Conservation (phyloP, 2,888 invertebrate genomes). For the Nephrotoma appendiculata region DNA sequence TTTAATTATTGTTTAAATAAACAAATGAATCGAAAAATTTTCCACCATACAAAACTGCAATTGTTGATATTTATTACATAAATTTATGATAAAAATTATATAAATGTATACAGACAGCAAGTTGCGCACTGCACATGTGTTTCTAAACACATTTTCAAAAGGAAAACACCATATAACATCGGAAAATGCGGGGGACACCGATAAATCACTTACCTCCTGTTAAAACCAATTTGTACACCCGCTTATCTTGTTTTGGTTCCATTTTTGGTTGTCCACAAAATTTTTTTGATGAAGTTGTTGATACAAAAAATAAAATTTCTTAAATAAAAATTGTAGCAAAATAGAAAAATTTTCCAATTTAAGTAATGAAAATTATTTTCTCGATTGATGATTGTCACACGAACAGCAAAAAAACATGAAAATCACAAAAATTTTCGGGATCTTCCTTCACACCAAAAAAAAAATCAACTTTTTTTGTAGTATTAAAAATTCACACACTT, state of each 20-base stretch:
- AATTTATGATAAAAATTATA: neutral
- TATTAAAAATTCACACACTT: neutral
- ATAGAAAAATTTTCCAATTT: neutral
- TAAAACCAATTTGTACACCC: constrained; percentile 71
- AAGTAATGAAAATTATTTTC: neutral
- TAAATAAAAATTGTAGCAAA: neutral
- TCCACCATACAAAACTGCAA: neutral
- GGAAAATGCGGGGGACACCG: neutral
- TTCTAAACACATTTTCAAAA: constrained; percentile 4
- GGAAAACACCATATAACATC: neutral
- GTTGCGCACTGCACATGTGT: neutral
- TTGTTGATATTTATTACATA: neutral
- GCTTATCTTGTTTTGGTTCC: constrained; percentile 33
- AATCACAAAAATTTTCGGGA: neutral
- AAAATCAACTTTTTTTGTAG: neutral
- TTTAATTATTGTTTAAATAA: neutral
- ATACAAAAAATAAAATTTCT: neutral
- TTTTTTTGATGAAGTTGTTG: neutral
- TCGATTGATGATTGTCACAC: neutral
- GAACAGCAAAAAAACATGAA: neutral
- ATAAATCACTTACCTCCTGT: constrained; percentile 62
- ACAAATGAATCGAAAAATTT: neutral
- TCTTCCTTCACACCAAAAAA: neutral
- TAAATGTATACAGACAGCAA: neutral
- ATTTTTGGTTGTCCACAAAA: neutral